Base-by-base conservation (phyloP, 2,888 invertebrate species). In the Rhyacophila evoluta region DNA sequence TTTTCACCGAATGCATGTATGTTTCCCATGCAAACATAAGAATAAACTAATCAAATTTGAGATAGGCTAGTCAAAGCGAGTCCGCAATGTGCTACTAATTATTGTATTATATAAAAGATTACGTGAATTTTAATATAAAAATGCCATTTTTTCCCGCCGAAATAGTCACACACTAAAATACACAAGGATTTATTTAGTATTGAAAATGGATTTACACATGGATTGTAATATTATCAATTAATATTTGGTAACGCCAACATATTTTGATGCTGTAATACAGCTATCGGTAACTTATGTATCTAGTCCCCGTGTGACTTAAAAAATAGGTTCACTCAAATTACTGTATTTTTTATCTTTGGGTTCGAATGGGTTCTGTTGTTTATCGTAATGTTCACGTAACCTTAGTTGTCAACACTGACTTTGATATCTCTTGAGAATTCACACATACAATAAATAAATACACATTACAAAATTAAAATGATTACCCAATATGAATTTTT, bases 101-200 rank as follows among this genome's bases (percentile, higher is more conserved):
- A 55, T 19, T 55, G 55, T 10, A 25, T 55, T 55, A 55, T 25
- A 55, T 55, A 55, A 55, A 55, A 55, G 39, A 55, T 25, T 55
- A 25, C 25, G 10, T 55, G 1, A 55, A 55, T 6, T 55, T 10
- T 19, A 19, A 55, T 55, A 5, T 55, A n/a, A n/a, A n/a, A n/a
- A n/a, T n/a, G n/a, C n/a, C 55, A 55, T 55, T 55, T 19, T n/a
- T 55, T 55, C 55, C 15, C 55, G 19, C 19, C 15, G 3, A 41
- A 41, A 41, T 25, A 10, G 55, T 55, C 25, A 8, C 25, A 55
- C 25, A 55, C 19, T 55, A 41, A 19, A 12, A 19, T 0, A 19
- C 10, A 55, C 55, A 19, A 55, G 55, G 55, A 55, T 55, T 25
- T 8, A 10, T 55, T 55, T 25, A 55, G 19, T 55, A 25, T 25